These are phyloP conservation scores for Otolemur crassicaudatus DNA, from an alignment of 2,797 vertebrate genomes.

Conservation along the genomic window DNA sequence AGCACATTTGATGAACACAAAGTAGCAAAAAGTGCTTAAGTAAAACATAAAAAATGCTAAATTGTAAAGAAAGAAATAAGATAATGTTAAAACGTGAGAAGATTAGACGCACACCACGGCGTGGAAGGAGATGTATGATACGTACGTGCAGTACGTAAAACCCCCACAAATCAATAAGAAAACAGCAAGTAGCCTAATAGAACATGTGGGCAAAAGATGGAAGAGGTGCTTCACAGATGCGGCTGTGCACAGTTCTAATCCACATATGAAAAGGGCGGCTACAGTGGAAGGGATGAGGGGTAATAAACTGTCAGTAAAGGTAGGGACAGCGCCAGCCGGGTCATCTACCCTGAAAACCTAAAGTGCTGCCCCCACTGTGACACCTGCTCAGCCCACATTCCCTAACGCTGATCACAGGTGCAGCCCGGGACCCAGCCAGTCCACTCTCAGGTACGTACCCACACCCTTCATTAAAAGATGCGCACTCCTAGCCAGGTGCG, in stretches of 20 bases:
- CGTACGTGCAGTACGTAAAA: background rate
- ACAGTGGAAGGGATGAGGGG: too few relatives aligned
- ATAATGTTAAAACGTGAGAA: background rate
- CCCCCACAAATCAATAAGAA: background rate
- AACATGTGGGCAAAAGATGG: background rate
- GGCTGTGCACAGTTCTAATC: rapidly evolving
- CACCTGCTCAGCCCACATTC: rapidly evolving
- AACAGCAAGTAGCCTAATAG: too few relatives aligned
- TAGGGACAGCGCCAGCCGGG: rapidly evolving
- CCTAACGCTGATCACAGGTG: rapidly evolving
- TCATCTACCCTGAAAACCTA: rapidly evolving
- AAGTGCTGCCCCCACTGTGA: too few relatives aligned
- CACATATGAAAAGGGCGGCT: rapidly evolving
- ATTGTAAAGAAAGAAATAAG: background rate
- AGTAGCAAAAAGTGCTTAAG: background rate
- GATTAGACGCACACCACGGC: background rate
- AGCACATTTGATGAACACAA: background rate
- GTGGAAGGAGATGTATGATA: background rate
- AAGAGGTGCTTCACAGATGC: background rate
- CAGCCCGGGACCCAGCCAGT: rapidly evolving
- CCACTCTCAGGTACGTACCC: background rate
- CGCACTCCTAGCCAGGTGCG: too few relatives aligned
- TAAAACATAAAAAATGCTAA: background rate
- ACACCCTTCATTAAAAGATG: too few relatives aligned
- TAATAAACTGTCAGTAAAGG: rapidly evolving